Conservation (phyloP, 2,113 vertebrate species). For the Burhinus bistriatus region DNA sequence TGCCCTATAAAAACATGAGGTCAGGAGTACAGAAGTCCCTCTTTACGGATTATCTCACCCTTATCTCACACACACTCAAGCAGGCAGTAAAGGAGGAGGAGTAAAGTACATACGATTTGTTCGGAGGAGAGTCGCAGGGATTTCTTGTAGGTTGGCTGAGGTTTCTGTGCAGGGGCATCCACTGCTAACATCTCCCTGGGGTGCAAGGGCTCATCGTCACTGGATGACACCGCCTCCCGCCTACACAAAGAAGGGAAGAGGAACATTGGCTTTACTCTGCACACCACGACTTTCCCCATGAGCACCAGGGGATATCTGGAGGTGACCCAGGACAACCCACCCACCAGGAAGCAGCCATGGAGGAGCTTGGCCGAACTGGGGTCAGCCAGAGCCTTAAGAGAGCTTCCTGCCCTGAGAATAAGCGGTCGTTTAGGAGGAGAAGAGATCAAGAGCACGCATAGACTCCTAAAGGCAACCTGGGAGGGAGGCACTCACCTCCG, state of each 20-base stretch:
- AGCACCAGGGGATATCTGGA: background rate
- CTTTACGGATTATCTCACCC: background rate
- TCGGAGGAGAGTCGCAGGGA: conserved; percentile 88
- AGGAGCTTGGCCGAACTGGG: background rate
- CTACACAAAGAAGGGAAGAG: background rate
- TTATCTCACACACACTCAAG: background rate
- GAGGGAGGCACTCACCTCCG: conserved; percentile 68
- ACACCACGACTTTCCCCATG: background rate
- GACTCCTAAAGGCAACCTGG: background rate
- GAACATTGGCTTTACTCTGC: background rate
- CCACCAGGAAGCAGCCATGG: background rate
- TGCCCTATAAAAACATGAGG: background rate
- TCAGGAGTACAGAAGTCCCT: background rate
- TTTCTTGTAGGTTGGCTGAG: conserved; percentile 77
- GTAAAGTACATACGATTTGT: conserved; percentile 82
- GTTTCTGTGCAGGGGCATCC: background rate
- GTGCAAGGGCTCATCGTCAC: conserved; percentile 56
- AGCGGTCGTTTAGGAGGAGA: background rate
- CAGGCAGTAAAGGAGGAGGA: background rate
- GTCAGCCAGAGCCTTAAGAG: background rate
- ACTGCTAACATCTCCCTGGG: background rate
- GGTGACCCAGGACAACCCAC: background rate
- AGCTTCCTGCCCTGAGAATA: background rate
- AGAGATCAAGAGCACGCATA: background rate
- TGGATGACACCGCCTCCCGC: conserved; percentile 70